Conservation (phyloP, 2,797 vertebrate genomes). For the Sebastes steindachneri region DNA sequence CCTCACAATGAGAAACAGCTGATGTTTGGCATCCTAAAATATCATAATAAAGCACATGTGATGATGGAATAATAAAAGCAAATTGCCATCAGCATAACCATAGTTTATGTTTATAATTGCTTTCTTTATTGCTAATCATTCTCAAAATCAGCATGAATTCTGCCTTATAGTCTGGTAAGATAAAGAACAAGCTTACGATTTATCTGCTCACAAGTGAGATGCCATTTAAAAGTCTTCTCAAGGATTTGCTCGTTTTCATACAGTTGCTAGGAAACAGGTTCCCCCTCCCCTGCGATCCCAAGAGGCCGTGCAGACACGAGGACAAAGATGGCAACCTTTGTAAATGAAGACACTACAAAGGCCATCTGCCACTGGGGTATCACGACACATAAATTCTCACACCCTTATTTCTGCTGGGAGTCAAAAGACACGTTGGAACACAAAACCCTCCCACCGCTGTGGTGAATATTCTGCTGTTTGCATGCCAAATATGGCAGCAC, state of each 20-base stretch:
- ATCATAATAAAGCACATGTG: background rate
- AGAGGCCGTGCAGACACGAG: slow-evolving; percentile 67
- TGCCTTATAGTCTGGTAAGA: background rate
- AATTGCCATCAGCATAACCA: background rate
- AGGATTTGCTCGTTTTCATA: slow-evolving; percentile 54
- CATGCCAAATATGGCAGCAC: background rate
- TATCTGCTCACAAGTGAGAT: slow-evolving; percentile 44
- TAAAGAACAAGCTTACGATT: slow-evolving; percentile 23
- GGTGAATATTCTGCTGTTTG: background rate
- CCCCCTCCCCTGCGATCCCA: slow-evolving; percentile 68
- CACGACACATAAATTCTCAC: slow-evolving; percentile 43
- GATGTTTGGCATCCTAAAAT: background rate
- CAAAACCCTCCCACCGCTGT: background rate
- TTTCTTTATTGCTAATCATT: background rate
- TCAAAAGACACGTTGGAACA: slow-evolving; percentile 12
- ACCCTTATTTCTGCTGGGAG: slow-evolving; percentile 28
- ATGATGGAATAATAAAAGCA: background rate
- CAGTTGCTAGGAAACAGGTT: slow-evolving; percentile 85
- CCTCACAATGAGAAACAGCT: background rate
- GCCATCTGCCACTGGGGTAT: slow-evolving; percentile 61
- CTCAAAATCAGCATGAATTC: background rate
- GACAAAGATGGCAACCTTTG: slow-evolving; percentile 82
- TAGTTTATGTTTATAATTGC: background rate
- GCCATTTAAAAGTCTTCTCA: slow-evolving; percentile 51
- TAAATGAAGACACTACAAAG: slow-evolving; percentile 53